Conservation (phyloP, 1,140 invertebrate genomes). For the Drosophila repletoides region DNA sequence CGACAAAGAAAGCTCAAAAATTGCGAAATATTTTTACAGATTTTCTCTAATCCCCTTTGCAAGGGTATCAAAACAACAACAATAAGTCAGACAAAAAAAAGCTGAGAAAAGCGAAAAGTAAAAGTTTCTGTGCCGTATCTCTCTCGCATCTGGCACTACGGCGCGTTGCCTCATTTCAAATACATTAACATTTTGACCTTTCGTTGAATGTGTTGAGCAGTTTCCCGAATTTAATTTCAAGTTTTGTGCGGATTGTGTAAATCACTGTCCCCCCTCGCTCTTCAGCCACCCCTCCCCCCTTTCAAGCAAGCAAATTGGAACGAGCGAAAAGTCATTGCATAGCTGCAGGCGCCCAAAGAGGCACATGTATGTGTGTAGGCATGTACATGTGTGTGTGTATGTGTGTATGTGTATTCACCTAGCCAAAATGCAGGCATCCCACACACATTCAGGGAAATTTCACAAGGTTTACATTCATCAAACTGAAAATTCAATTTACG, state of each 20-base stretch:
- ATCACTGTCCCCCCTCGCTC: slow-evolving; percentile 16
- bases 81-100: too few relatives aligned
- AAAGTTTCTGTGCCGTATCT: slow-evolving; percentile 64
- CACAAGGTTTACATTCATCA: slow-evolving; percentile 71
- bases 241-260: slow-evolving; percentile 61
- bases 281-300: background rate
- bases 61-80: too few relatives aligned
- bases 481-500: slow-evolving; percentile 78
- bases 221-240: slow-evolving; percentile 68
- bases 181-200: slow-evolving; percentile 80
- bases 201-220: slow-evolving; percentile 37
- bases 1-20: too few relatives aligned
- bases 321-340: slow-evolving; percentile 40
- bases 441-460: slow-evolving; percentile 11
- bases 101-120: slow-evolving; percentile 14
- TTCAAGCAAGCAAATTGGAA: background rate
- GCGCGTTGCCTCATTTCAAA: slow-evolving; percentile 67
- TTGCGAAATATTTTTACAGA: too few relatives aligned
- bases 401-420: too few relatives aligned
- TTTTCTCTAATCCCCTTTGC: too few relatives aligned
- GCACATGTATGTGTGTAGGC: too few relatives aligned
- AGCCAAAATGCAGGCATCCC: slow-evolving; percentile 18
- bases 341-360: slow-evolving; percentile 55
- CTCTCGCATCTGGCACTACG: slow-evolving; percentile 36
- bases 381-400: too few relatives aligned